Evolutionary conservation across 2,113 vertebrate genomes (phyloP).

Genomic region (Dicrurus megarhynchus): DNA sequence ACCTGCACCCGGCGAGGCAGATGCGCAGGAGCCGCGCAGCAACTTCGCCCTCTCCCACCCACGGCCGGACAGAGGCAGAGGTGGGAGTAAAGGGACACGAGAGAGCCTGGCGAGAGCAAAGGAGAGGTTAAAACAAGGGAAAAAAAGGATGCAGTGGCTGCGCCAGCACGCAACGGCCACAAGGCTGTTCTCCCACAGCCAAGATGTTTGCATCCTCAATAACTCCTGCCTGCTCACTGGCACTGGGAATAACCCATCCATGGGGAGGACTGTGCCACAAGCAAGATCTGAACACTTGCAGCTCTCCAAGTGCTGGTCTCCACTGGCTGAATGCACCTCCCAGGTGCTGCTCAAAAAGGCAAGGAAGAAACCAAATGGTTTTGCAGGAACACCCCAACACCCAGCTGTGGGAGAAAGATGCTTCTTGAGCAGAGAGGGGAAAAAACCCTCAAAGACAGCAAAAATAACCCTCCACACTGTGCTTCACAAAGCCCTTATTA

Average conservation of each 20-base stretch:
- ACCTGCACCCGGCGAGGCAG: not conserved
- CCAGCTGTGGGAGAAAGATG: not conserved
- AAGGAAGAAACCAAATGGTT: not conserved
- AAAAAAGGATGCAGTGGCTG: not conserved
- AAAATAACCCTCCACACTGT: not conserved
- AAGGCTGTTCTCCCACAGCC: not conserved
- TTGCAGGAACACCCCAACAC: not conserved
- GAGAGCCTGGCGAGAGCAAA: not conserved
- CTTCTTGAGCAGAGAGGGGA: not conserved
- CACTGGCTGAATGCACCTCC: not conserved
- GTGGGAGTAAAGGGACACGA: not conserved
- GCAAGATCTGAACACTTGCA: fast-evolving
- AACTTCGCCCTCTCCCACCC: not conserved
- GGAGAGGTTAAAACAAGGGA: not conserved
- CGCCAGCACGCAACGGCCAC: fast-evolving
- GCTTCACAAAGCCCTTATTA: not conserved
- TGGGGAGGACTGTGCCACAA: fast-evolving
- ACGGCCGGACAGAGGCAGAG: not conserved
- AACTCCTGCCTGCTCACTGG: not conserved
- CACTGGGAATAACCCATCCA: not conserved
- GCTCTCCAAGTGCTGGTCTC: not conserved
- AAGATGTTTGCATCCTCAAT: not conserved
- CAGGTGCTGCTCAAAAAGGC: not conserved
- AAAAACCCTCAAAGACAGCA: not conserved
- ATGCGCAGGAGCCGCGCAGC: fast-evolving